Conservation (phyloP, 2,113 vertebrate species). For the Myotis yumanensis region DNA sequence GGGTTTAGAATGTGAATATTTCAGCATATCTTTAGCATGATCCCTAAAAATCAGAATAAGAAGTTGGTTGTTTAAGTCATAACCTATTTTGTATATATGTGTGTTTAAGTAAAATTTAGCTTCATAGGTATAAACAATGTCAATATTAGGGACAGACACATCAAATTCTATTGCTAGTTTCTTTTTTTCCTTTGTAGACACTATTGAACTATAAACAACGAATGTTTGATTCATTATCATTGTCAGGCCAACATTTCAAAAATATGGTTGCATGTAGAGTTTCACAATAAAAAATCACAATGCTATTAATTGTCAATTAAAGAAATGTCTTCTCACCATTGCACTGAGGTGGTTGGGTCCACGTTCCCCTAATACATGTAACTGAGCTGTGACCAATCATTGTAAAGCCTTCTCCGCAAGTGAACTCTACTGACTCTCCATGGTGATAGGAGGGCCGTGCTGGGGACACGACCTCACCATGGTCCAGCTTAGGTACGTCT, state of each 20-base stretch:
- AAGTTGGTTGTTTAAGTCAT: background rate
- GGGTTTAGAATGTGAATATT: background rate
- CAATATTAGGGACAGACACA: too few species aligned
- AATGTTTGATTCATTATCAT: too few species aligned
- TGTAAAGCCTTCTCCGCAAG: conserved; percentile 34
- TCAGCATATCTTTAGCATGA: background rate
- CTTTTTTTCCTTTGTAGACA: too few species aligned
- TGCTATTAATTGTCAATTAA: background rate
- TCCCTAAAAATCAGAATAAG: background rate
- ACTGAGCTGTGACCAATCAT: conserved; percentile 76
- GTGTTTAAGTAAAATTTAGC: too few species aligned
- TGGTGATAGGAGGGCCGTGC: conserved; percentile 3
- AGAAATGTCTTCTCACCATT: conserved; percentile 71
- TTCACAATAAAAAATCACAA: background rate
- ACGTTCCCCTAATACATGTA: conserved; percentile 79
- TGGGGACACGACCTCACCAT: background rate
- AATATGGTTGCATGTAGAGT: background rate
- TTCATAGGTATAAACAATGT: too few species aligned
- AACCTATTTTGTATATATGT: background rate
- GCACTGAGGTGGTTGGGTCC: conserved; percentile 82
- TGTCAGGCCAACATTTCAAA: background rate
- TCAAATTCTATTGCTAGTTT: too few species aligned
- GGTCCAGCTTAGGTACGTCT: background rate
- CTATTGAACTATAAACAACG: too few species aligned
- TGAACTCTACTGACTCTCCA: conserved; percentile 70